A percentile compares a stretch with the other conserved stretches of the same genome.
Evolutionary conservation across 2,113 vertebrate species (phyloP).

Genomic region (Poecilia latipinna): DNA sequence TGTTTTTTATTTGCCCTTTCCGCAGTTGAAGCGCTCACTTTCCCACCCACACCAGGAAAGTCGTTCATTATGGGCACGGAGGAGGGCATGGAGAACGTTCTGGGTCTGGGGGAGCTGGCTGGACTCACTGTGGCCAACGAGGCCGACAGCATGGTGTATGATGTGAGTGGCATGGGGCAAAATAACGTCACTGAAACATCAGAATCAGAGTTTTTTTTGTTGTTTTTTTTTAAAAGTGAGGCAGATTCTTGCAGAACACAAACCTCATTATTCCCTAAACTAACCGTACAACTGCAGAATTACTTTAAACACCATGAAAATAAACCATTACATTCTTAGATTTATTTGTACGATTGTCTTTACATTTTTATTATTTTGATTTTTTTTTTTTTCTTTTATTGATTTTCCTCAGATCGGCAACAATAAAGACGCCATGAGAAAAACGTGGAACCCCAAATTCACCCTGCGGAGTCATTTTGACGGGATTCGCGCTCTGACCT

Average conservation of each 20-base stretch:
- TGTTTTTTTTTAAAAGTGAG: neutral
- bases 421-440: slow-evolving; percentile 96
- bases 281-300: neutral
- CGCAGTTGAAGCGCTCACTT: slow-evolving; percentile 94
- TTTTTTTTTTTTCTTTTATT: neutral
- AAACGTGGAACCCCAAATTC: slow-evolving; percentile 99
- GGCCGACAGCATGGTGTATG: slow-evolving; percentile 91
- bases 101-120: slow-evolving; percentile 95
- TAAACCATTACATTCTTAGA: neutral
- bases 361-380: neutral
- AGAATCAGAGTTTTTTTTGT: too few species aligned
- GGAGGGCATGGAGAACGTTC: slow-evolving; percentile 93
- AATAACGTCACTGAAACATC: too few species aligned
- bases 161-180: slow-evolving; percentile 83
- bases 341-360: neutral
- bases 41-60: slow-evolving; percentile 95
- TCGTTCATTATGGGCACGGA: slow-evolving; percentile 96
- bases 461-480: slow-evolving; percentile 98
- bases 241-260: neutral
- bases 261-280: neutral
- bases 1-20: slow-evolving; percentile 17
- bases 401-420: slow-evolving; percentile 87
- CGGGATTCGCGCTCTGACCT: slow-evolving; percentile 92
- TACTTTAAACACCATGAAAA: neutral
- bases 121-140: slow-evolving; percentile 98